Evolutionary conservation across 2,888 invertebrate species (phyloP), one percentile per base, ranked within the genome.

Genomic region (Cryptus viduatorius): DNA sequence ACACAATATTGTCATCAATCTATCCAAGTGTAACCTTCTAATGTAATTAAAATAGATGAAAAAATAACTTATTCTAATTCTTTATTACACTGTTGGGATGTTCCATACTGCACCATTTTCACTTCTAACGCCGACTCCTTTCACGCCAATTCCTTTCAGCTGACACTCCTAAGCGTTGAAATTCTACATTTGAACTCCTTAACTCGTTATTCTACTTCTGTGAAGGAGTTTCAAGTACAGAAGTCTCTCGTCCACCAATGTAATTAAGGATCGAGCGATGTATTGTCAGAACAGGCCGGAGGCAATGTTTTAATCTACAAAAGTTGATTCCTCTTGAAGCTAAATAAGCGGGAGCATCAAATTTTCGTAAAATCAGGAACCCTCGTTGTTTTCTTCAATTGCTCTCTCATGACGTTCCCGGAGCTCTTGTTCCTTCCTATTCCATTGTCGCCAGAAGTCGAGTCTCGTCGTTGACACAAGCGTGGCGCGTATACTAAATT

Each of bases 401-500:
- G 73, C 59, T 61, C 44, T 46, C 29, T 16, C 19, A 44, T 50
- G 14, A n/a, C 42, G 10, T 16, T 19, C 10, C n/a, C 29, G 29
- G 50, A 50, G 29, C 65, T 61, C 71, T 69, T 37, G 7, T 64
- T 64, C 53, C 42, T 44, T 56, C 8, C 37, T 16, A 12, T 31
- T 37, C 65, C 44, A 79, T 84, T 79, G 81, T 84, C 46, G 8
- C 56, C 68, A 24, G 24, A 53, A 80, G 29, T 75, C 81, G 75
- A 37, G 8, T 8, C 7, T 16, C 8, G 16, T 19, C 53, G 53
- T 44, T 53, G 81, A 59, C 59, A 29, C 59, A 19, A 10, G 50
- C 50, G 31, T 14, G 72, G 48, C 76, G 71, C 72, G 76, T 80
- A 72, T 31, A 84, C 73, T 31, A 73, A 75, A 81, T 78, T 78